These are phyloP conservation scores for Drosophila kepulauana DNA, from an alignment of 1,140 invertebrate species.

Conservation along the genomic window DNA sequence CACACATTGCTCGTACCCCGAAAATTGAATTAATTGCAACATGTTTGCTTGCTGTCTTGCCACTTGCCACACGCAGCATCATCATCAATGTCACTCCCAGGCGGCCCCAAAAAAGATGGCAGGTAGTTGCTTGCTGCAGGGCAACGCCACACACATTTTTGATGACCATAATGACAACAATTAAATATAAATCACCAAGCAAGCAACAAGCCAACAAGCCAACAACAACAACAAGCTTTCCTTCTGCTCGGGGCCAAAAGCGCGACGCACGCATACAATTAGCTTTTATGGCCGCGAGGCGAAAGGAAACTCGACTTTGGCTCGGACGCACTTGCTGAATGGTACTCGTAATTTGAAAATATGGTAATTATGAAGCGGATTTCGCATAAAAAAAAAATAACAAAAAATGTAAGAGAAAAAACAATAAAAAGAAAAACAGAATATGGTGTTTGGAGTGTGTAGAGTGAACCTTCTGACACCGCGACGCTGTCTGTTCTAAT, in stretches of 20 bases:
- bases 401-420: conserved; percentile 20
- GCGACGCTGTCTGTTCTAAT: conserved; percentile 72
- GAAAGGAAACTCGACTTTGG: conserved; percentile 35
- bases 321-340: conserved; percentile 63
- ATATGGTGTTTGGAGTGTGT: background rate
- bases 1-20: conserved; percentile 35
- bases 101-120: conserved; percentile 19
- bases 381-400: conserved; percentile 43
- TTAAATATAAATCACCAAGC: conserved; percentile 80
- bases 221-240: conserved; percentile 15
- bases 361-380: conserved; percentile 78
- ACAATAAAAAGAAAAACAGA: conserved; percentile 3
- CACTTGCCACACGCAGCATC: background rate
- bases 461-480: conserved; percentile 49
- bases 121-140: conserved; percentile 31
- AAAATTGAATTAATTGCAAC: conserved; percentile 55
- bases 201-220: conserved; percentile 55
- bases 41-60: conserved; percentile 20
- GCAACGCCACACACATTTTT: conserved; percentile 60
- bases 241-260: background rate
- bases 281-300: conserved; percentile 76
- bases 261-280: conserved; percentile 72
- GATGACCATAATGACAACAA: conserved; percentile 83
- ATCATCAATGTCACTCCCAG: background rate
- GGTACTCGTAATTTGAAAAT: conserved; percentile 76